Conservation (phyloP, 2,113 vertebrate species). For the Spermophilus dauricus region DNA sequence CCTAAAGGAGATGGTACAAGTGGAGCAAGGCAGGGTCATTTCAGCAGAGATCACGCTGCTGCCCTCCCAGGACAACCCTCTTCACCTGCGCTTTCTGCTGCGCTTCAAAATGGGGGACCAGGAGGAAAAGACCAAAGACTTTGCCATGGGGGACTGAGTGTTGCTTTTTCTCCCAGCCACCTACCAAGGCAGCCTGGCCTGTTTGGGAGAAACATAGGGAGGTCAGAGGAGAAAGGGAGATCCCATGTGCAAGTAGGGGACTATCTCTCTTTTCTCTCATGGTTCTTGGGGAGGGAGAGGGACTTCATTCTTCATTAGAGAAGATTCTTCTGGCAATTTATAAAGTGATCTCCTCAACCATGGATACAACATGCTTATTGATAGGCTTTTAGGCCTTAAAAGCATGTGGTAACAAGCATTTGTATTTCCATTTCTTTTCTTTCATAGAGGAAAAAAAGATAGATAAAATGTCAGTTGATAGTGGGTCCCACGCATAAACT, state of each 20-base stretch:
- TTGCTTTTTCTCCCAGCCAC: neutral
- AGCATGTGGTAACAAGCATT: no score
- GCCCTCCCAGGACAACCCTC: no score
- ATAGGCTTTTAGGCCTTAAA: conserved; percentile 1
- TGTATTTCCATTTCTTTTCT: no score
- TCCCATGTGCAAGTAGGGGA: neutral
- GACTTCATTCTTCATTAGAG: neutral
- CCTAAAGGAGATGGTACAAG: no score
- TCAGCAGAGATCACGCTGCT: no score
- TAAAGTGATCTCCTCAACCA: neutral
- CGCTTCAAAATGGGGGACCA: conserved; percentile 91
- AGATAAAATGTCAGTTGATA: no score
- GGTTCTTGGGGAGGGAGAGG: neutral
- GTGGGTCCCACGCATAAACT: no score
- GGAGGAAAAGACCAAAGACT: conserved; percentile 91
- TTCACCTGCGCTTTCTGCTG: conserved; percentile 90
- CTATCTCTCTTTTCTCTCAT: neutral
- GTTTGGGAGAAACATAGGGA: neutral
- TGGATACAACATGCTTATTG: neutral
- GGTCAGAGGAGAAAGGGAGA: conserved; percentile 16
- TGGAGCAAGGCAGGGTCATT: no score
- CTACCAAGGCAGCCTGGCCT: neutral
- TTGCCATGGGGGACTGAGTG: conserved; percentile 90
- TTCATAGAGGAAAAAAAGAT: no score
- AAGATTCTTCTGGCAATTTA: conserved; percentile 54